Conservation (phyloP, 2,797 vertebrate species). For the Neosilurus mollespiculum region DNA sequence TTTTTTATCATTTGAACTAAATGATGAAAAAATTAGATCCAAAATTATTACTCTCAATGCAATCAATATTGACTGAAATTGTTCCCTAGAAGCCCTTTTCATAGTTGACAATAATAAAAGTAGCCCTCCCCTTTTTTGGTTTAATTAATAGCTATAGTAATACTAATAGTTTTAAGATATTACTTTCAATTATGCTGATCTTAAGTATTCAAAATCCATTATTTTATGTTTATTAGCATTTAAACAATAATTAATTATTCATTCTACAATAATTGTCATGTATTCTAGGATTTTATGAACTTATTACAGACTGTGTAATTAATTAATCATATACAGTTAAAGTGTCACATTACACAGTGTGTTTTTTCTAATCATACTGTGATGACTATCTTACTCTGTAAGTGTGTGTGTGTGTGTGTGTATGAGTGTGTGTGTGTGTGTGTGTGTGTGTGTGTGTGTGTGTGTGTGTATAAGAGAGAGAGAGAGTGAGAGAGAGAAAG, state of each 20-base stretch:
- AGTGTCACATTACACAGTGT: not conserved
- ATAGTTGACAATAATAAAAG: not conserved
- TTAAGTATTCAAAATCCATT: not conserved
- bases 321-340: constrained; percentile 8
- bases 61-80: not conserved
- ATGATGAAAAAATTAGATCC: no score
- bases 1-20: no score
- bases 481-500: constrained; percentile 39
- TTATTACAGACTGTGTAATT: not conserved
- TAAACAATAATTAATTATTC: not conserved
- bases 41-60: no score
- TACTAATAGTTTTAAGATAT: not conserved
- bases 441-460: not conserved
- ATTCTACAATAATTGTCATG: constrained; percentile 1
- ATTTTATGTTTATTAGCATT: not conserved
- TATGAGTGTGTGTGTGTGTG: not conserved
- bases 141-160: not conserved
- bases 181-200: not conserved
- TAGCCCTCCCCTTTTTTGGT: not conserved
- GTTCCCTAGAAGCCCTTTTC: no score
- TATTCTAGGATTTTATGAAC: not conserved
- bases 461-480: not conserved
- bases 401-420: no score
- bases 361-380: not conserved
- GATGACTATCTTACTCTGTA: not conserved